Evolutionary conservation across 2,888 invertebrate species (phyloP).

Genomic region (Drosophila rellima): DNA sequence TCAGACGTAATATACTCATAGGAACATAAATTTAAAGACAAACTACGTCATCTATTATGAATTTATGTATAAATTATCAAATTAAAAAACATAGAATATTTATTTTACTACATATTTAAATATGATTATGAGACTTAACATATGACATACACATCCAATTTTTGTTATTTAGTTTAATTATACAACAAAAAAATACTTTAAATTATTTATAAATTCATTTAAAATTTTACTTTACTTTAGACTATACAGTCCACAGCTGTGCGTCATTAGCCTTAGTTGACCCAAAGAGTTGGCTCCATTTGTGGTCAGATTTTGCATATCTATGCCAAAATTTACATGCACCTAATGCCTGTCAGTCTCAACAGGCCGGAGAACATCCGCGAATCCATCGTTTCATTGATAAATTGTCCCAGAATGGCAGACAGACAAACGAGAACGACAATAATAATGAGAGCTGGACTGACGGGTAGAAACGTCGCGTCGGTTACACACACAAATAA

Average conservation of each 20-base stretch:
- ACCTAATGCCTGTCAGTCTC: slow-evolving; percentile 33
- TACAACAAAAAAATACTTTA: too few species aligned
- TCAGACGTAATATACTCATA: not conserved
- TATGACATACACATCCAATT: too few species aligned
- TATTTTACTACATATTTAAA: too few species aligned
- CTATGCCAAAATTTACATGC: slow-evolving; percentile 65
- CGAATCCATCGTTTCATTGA: slow-evolving; percentile 78
- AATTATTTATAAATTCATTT: too few species aligned
- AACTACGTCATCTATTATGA: too few species aligned
- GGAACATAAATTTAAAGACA: not conserved
- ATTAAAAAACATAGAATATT: too few species aligned
- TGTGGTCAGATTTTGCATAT: slow-evolving; percentile 35
- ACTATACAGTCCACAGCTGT: not conserved
- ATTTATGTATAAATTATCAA: too few species aligned
- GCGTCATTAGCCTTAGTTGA: slow-evolving; percentile 42
- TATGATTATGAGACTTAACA: too few species aligned
- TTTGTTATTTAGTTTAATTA: too few species aligned
- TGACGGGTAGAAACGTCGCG: slow-evolving; percentile 58
- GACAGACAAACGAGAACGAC: slow-evolving; percentile 31
- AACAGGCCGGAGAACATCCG: slow-evolving; percentile 25
- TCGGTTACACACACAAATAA: slow-evolving; percentile 55
- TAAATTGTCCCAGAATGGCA: slow-evolving; percentile 66
- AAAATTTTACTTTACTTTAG: not conserved
- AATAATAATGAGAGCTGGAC: slow-evolving; percentile 48
- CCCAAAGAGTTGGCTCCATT: slow-evolving; percentile 37